Evolutionary conservation across 2,797 vertebrate species (phyloP).

Genomic region (Lates japonicus): DNA sequence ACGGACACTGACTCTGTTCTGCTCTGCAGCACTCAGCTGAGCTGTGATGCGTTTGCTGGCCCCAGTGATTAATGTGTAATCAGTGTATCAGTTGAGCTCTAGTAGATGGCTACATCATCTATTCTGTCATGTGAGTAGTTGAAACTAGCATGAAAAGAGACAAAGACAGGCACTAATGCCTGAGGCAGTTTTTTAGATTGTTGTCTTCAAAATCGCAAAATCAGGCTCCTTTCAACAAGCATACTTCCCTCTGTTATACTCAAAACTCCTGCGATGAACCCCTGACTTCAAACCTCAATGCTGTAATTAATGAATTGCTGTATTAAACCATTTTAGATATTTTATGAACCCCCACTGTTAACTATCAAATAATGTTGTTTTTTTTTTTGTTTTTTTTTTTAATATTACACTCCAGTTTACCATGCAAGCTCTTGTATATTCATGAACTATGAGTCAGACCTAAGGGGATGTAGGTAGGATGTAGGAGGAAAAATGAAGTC

Average conservation of each 20-base stretch:
- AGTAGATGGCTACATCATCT: background rate
- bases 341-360: background rate
- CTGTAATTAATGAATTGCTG: background rate
- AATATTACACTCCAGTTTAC: background rate
- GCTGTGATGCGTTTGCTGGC: background rate
- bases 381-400: background rate
- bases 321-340: background rate
- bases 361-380: background rate
- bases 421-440: constrained; percentile 9
- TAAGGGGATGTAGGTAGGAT: background rate
- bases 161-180: background rate
- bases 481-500: constrained; percentile 19
- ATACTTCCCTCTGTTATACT: background rate
- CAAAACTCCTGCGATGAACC: background rate
- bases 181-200: background rate
- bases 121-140: no score
- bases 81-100: no score
- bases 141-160: background rate
- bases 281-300: background rate
- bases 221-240: background rate
- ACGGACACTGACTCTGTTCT: background rate
- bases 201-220: background rate
- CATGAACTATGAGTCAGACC: constrained; percentile 25
- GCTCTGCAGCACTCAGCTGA: background rate
- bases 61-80: background rate